These are phyloP conservation scores for Anneissia japonica DNA, from an alignment of 35 echinoderm and acorn worm genomes.

Conservation along the genomic window DNA sequence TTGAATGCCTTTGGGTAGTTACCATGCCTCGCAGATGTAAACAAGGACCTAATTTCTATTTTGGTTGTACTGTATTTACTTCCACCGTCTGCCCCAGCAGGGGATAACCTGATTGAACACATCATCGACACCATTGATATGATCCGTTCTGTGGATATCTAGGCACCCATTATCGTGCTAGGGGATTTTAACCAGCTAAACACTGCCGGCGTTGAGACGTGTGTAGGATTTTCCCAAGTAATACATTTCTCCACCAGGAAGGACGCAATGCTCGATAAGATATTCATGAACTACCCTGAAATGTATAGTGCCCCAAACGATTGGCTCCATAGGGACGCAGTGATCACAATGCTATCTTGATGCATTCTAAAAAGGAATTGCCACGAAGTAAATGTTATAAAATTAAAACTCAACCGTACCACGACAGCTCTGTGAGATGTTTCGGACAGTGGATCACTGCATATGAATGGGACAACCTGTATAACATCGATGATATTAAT, in stretches of 20 bases:
- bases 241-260: background rate
- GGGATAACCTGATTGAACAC: too few relatives aligned
- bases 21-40: too few relatives aligned
- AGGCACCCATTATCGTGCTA: too few relatives aligned
- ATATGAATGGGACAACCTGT: background rate
- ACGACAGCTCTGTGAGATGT: background rate
- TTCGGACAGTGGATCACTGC: conserved; percentile 26
- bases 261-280: conserved; percentile 8
- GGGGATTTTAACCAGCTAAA: too few relatives aligned
- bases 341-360: conserved; percentile 9
- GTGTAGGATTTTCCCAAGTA: background rate
- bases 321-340: conserved; percentile 12
- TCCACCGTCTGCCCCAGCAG: background rate
- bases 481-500: background rate
- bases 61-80: background rate
- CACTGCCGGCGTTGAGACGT: too few relatives aligned
- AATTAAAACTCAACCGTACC: background rate
- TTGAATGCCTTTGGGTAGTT: too few relatives aligned
- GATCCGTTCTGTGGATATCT: too few relatives aligned
- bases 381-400: background rate
- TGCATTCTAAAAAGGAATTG: background rate
- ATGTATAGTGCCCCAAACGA: conserved; percentile 1
- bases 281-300: background rate
- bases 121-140: too few relatives aligned
- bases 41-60: too few relatives aligned